These are phyloP conservation scores for Limnephilus auricula DNA, from an alignment of 2,888 invertebrate species.

Conservation along the genomic window DNA sequence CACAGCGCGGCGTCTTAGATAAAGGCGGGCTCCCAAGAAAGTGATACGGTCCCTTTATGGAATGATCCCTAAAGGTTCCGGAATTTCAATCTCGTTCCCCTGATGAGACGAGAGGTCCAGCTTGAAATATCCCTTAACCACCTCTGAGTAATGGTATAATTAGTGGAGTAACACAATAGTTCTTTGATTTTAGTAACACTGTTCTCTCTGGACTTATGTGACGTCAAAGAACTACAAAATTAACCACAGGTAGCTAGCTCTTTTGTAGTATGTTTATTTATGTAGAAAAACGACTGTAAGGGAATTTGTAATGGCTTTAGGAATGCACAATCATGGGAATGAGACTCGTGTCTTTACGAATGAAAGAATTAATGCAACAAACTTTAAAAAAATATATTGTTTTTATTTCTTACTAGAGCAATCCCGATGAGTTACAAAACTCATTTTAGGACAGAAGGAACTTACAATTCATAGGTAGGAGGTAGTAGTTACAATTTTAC, in stretches of 20 bases:
- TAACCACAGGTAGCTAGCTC: background rate
- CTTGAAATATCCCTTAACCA: background rate
- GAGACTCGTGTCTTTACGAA: background rate
- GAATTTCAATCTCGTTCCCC: constrained; percentile 33
- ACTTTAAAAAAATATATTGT: no score
- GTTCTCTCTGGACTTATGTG: background rate
- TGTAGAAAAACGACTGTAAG: background rate
- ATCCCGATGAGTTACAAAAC: no score
- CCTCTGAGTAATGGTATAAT: background rate
- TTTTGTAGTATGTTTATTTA: background rate
- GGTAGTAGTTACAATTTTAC: no score
- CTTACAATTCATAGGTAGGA: no score
- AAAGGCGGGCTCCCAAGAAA: constrained; percentile 47
- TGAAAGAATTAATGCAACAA: no score
- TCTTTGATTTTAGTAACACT: background rate
- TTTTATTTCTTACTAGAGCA: no score
- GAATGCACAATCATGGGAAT: constrained; percentile 2
- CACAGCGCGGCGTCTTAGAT: constrained; percentile 46
- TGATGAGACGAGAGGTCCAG: constrained; percentile 27
- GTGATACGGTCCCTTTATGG: constrained; percentile 18
- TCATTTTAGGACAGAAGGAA: no score
- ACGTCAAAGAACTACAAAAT: background rate
- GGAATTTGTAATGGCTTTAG: background rate
- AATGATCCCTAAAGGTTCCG: constrained; percentile 28
- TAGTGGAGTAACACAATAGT: background rate